These are phyloP conservation scores for Rhynchonycteris naso DNA, from an alignment of 2,797 vertebrate species.

Conservation along the genomic window DNA sequence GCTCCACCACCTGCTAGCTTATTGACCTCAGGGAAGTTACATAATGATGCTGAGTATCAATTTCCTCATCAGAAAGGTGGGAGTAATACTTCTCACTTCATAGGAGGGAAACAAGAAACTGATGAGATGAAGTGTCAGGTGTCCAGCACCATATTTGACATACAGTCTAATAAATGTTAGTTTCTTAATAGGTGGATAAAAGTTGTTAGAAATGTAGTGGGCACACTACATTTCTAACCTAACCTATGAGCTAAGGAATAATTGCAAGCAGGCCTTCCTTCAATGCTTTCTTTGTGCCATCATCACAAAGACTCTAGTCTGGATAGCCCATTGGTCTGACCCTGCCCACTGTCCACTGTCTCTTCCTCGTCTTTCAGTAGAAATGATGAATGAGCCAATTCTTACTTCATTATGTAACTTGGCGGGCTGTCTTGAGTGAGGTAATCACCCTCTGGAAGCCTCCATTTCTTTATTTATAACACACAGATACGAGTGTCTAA, in stretches of 20 bases:
- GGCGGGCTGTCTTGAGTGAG: background rate
- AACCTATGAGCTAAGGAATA: background rate
- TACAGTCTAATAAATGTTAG: background rate
- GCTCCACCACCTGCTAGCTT: conserved; percentile 41
- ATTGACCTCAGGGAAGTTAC: conserved; percentile 23
- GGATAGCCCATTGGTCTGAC: background rate
- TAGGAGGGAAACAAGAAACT: background rate
- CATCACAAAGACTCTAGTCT: background rate
- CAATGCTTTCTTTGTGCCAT: background rate
- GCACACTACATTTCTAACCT: background rate
- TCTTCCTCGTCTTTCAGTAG: background rate
- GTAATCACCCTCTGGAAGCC: background rate
- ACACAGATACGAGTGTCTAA: background rate
- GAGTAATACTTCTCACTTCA: conserved; percentile 38
- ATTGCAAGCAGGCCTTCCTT: background rate
- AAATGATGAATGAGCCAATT: conserved; percentile 11
- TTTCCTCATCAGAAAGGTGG: conserved; percentile 53
- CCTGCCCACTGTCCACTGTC: background rate
- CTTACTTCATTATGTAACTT: background rate
- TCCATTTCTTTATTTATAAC: background rate
- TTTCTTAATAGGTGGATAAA: background rate
- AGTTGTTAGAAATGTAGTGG: background rate
- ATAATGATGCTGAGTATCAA: conserved; percentile 56
- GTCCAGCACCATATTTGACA: background rate
- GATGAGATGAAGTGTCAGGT: background rate